A percentile compares a stretch with the other conserved stretches of the same genome.
These are phyloP conservation scores for Coryphaenoides rupestris DNA, from an alignment of 2,113 vertebrate species.

Conservation along the genomic window DNA sequence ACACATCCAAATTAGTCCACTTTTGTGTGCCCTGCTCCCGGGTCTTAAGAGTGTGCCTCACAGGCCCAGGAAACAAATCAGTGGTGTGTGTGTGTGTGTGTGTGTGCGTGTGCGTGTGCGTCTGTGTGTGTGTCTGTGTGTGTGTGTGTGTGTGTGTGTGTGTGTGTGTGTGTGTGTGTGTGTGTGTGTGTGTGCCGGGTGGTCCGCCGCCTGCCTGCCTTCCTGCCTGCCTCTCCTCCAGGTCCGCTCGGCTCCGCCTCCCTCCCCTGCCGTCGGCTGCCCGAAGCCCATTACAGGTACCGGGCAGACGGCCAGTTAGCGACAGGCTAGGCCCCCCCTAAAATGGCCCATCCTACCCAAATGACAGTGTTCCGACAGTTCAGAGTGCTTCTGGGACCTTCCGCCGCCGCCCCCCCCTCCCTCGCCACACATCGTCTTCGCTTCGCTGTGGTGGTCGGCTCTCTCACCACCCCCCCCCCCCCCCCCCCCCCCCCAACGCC, in stretches of 20 bases:
- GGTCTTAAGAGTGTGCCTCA: slow-evolving; percentile 35
- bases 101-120: no score
- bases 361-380: background rate
- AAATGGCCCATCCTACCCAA: background rate
- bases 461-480: no score
- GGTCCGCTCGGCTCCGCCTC: slow-evolving; percentile 15
- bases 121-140: no score
- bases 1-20: slow-evolving; percentile 31
- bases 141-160: no score
- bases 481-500: no score
- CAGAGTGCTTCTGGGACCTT: background rate
- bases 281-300: slow-evolving; percentile 9
- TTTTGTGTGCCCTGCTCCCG: slow-evolving; percentile 20
- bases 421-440: no score
- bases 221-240: no score
- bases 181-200: no score
- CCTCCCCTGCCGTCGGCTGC: slow-evolving; percentile 1
- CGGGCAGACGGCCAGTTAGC: slow-evolving; percentile 9
- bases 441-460: no score
- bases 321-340: background rate
- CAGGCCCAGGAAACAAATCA: slow-evolving; percentile 36
- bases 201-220: slow-evolving; percentile 25
- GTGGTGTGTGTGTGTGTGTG: slow-evolving; percentile 10
- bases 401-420: no score
- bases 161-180: no score